Percentiles rank a stretch among this genome's conserved stretches.
Evolutionary conservation across 2,797 vertebrate genomes (phyloP).

Genomic region (Phoeniculus purpureus): DNA sequence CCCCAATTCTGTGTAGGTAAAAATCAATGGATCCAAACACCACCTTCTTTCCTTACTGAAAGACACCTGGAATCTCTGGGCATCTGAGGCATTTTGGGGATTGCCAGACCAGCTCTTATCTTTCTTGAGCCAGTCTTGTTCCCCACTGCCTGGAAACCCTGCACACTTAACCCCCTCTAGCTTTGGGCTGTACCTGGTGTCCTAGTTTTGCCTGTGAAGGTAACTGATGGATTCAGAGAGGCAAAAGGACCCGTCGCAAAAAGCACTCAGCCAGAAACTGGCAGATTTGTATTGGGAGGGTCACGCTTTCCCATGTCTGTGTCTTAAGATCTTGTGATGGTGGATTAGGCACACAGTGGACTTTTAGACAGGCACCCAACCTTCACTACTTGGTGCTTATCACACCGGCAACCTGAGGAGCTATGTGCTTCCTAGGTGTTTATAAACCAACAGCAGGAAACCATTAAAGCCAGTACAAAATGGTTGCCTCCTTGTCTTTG

Average conservation of each 20-base stretch:
- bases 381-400: background rate
- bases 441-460: background rate
- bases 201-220: rapidly evolving
- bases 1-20: background rate
- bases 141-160: background rate
- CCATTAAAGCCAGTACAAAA: background rate
- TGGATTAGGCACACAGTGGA: background rate
- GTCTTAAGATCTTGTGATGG: background rate
- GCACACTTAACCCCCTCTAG: background rate
- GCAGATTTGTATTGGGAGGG: background rate
- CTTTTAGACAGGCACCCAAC: background rate
- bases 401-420: rapidly evolving
- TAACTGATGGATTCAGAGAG: background rate
- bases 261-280: background rate
- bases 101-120: background rate
- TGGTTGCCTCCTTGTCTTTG: background rate
- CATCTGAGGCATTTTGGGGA: background rate
- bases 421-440: rapidly evolving
- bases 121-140: background rate
- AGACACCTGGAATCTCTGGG: background rate
- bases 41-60: background rate
- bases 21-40: background rate
- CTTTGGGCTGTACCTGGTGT: background rate
- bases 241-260: rapidly evolving
- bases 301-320: background rate